A percentile compares a stretch with the other conserved stretches of the same genome.
These are phyloP conservation scores for Therioaphis trifolii DNA, from an alignment of 2,888 invertebrate species.

Conservation along the genomic window DNA sequence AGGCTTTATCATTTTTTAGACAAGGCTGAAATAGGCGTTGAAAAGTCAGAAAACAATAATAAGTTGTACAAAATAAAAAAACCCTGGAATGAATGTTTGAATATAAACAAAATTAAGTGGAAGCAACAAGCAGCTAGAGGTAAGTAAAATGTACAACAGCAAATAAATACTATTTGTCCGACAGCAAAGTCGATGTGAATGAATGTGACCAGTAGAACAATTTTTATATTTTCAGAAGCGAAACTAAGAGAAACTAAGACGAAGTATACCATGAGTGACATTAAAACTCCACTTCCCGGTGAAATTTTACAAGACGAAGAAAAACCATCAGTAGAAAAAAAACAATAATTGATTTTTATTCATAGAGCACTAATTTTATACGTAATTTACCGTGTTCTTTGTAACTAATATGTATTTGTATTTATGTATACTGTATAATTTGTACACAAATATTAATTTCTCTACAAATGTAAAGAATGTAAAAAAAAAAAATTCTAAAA, in stretches of 20 bases:
- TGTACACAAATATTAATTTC: neutral
- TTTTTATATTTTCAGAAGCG: constrained; percentile 18
- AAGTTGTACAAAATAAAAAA: constrained; percentile 73
- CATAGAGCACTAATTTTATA: neutral
- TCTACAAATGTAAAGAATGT: too few relatives aligned
- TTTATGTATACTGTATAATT: neutral
- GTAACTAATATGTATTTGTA: neutral
- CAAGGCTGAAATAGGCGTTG: neutral
- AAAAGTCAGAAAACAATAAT: constrained; percentile 9
- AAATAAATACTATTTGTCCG: too few relatives aligned
- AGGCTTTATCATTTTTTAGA: constrained; percentile 26
- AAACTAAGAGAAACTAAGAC: constrained; percentile 40
- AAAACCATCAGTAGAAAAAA: neutral
- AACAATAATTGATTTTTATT: neutral
- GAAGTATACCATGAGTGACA: constrained; percentile 46
- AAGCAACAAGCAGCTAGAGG: constrained; percentile 83
- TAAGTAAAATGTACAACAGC: constrained; percentile 67
- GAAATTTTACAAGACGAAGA: constrained; percentile 15
- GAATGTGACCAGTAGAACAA: too few relatives aligned
- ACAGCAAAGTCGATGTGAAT: too few relatives aligned
- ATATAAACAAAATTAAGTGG: constrained; percentile 86
- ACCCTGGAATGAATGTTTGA: constrained; percentile 83
- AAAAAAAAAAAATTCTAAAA: too few relatives aligned
- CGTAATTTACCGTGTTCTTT: neutral
- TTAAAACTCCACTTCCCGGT: constrained; percentile 16